Evolutionary conservation across 2,113 vertebrate genomes (phyloP), one percentile per base, ranked within the genome.

Genomic region (Toxotes jaculatrix): DNA sequence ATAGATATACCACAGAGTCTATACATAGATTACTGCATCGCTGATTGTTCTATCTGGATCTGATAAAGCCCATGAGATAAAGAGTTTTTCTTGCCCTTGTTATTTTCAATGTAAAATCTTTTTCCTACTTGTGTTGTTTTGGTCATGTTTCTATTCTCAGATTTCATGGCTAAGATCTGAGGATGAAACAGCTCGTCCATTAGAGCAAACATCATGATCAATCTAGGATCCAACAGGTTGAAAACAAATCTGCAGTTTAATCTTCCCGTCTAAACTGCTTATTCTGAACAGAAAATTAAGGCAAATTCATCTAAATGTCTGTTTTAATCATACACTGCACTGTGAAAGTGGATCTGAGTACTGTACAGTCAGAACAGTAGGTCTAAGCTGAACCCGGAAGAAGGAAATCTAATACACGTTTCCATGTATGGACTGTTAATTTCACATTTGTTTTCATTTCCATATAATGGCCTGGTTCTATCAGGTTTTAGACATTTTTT

Each of bases 221-320:
- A 38, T 61, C 7, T 36, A 9, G 36, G 16, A 36, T 61, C 34
- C 21, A 16, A 9, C 34, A 36, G 60, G 14, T 19, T 32, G 57
- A 5, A 60, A 34, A 60, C 4, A 60, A 67, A 67, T 21, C 27
- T 19, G 16, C 23, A 32, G 68, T 80, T 72, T 4, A 65, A 65
- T 62, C 7, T 67, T 55, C 36, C 27, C 61, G 21, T 61, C 23
- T 19, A 21, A 38, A 34, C 11, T 43, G n/a, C 32, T 66, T 49
- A 57, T 34, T 62, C 8, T 3, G 45, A 43, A 53, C 8, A 27
- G 14, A 43, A 61, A 69, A 55, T 27, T 9, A 45, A 45, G 14
- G 21, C 1, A 0, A 60, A 31, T 74, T 5, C 21, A 49, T 49
- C 17, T 14, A 49, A 7, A 67, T 60, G 51, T 38, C 32, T 12